phyloP scores from a whole-genome alignment of 2,113 vertebrate genomes.

The Oncorhynchus clarkii region DNA sequence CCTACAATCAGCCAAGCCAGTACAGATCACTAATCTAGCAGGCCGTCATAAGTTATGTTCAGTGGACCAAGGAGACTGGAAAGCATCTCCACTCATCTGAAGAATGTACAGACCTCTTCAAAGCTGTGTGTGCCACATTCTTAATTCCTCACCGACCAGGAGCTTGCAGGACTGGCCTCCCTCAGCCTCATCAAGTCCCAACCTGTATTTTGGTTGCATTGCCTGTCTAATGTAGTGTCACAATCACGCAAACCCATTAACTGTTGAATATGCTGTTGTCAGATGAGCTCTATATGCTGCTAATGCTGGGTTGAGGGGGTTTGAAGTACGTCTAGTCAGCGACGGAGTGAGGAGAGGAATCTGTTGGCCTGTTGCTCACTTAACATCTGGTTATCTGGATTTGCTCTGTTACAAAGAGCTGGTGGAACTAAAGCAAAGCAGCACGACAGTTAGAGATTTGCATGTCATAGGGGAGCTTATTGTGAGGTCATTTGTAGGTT shows the following conservation, averaged over 20 bases:
- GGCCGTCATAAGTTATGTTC: not conserved
- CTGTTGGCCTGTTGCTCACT: not conserved
- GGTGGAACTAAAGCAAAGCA: not conserved
- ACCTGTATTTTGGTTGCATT: too few species aligned
- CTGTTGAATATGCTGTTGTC: too few species aligned
- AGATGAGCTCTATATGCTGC: not conserved
- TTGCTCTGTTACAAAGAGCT: not conserved
- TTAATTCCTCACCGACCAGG: not conserved
- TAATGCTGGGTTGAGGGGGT: too few species aligned
- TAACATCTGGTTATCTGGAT: not conserved
- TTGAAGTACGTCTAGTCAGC: not conserved
- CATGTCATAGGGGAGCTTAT: not conserved
- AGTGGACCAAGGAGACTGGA: not conserved
- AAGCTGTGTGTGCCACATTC: conserved; percentile 18
- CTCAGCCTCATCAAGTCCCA: too few species aligned
- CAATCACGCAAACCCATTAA: not conserved
- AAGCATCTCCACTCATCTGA: conserved; percentile 20
- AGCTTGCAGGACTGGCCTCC: too few species aligned
- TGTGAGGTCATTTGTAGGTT: not conserved
- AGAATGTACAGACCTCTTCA: conserved; percentile 41
- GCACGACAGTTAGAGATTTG: not conserved
- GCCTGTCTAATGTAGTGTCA: too few species aligned
- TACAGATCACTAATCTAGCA: not conserved
- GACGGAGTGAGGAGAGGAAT: not conserved
- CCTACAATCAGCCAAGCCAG: not conserved